Base-by-base conservation (phyloP, 1,140 invertebrate genomes). In the Drosophila azteca region DNA sequence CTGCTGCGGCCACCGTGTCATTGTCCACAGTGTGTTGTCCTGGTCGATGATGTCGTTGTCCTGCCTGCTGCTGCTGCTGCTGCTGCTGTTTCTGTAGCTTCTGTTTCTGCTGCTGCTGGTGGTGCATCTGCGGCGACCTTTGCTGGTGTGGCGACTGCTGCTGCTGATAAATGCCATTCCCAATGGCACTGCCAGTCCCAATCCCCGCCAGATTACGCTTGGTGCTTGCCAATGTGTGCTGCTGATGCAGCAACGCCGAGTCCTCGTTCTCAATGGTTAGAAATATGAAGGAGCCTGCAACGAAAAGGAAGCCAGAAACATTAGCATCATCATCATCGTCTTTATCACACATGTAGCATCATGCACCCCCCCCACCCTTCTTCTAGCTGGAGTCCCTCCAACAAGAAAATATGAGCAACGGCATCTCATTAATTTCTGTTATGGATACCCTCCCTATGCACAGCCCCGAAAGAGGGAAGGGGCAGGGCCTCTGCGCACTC, bases 281-380 rank as follows among this genome's bases (percentile, higher is more conserved):
- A 90, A 99, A 99, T 77, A 98, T 96, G 88, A 99, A 96, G 39
- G 97, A 98, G 15, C 97, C 97, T 51, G 77, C 54, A 68, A 79
- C 53, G 39, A 26, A 26, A 49, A 59, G 31, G 29, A 78, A 29
- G 26, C 13, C 50, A 49, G 55, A 64, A 79, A 35, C 35, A 39
- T 39, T 39, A 41, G 46, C 22, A 48, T 54, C 26, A 24, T 5
- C 0, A 9, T 31, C 29, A 29, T 63, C 29, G 7, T 63, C 9
- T 35, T 39, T 39, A 11, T 13, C 35, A 41, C 31, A 66, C 61
- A 13, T 46, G 2, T 11, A 45, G 9, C 31, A 35, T 9, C 29
- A 31, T n/a, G n/a, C 6, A 6, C 7, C 31, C 8, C 9, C 29
- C 7, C 7, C 29, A 8, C 7, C 29, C 29, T 9, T 1, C 1